Percentiles rank a stretch among this genome's conserved stretches.
Conservation (phyloP, 2,888 invertebrate species). For the Cosmorhoe ocellata region DNA sequence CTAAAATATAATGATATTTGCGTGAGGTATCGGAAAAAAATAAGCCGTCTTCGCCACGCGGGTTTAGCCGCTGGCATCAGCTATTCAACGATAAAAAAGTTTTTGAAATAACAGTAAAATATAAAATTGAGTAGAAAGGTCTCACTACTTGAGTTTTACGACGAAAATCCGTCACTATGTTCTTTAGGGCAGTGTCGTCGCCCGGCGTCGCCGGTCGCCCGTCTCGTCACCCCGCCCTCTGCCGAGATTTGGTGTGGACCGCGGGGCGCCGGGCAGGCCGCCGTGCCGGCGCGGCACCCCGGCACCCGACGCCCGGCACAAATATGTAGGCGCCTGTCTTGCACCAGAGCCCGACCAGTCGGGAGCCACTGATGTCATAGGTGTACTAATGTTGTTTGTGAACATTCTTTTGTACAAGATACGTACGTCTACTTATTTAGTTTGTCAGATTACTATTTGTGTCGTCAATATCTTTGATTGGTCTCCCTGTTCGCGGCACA, state of each 20-base stretch:
- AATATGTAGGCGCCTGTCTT: slow-evolving; percentile 58
- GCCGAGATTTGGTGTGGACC: slow-evolving; percentile 32
- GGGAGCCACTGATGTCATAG: slow-evolving; percentile 34
- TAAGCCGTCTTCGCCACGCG: no score
- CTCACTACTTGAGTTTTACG: neutral
- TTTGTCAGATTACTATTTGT: slow-evolving; percentile 14
- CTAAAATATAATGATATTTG: no score
- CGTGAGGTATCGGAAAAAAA: no score
- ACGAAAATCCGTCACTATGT: neutral
- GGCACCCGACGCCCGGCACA: slow-evolving; percentile 44
- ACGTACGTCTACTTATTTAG: slow-evolving; percentile 1
- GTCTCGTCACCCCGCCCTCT: neutral
- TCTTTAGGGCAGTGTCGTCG: slow-evolving; percentile 10
- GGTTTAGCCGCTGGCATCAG: no score
- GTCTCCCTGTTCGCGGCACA: neutral
- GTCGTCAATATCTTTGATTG: slow-evolving; percentile 13
- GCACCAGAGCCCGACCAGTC: slow-evolving; percentile 29
- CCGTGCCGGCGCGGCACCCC: slow-evolving; percentile 38
- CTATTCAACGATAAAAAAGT: no score
- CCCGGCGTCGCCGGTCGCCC: slow-evolving; percentile 18
- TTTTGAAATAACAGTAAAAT: neutral
- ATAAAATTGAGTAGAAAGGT: neutral
- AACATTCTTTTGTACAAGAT: slow-evolving; percentile 19
- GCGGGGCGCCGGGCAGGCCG: slow-evolving; percentile 52
- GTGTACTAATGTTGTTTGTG: slow-evolving; percentile 37